Evolutionary conservation across 2,797 vertebrate species (phyloP), one percentile per base, ranked within the genome.

Genomic region (Anabas testudineus): DNA sequence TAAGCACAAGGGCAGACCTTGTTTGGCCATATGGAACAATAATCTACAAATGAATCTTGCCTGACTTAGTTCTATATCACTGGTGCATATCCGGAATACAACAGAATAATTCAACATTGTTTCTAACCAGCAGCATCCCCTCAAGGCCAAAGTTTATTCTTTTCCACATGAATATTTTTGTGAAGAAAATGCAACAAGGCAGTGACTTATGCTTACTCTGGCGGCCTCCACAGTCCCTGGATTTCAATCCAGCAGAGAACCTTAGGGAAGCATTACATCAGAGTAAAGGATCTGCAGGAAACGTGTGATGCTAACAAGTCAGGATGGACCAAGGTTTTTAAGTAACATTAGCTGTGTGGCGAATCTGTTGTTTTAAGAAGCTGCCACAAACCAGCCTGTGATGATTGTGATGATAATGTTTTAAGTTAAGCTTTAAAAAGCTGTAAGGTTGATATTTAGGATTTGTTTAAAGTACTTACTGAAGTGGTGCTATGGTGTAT

Each of bases 151-250:
- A 56, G 64, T 74, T 76, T 45, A 69, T 41, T 46, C 52, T 61
- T 71, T 87, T 83, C 69, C 72, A 73, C 61, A 71, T 77, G 67
- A 76, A 67, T 78, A 47, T 71, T 43, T 58, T 37, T 0, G 43
- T 59, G 72, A 88, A 18, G 72, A 51, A 71, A 52, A 85, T 66
- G 42, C 52, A 60, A 36, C 57, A 12, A 18, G 77, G 74, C 77
- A 80, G 21, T 45, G 70, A 67, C 67, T 81, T 67, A 63, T 2
- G 43, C 69, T 57, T 71, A 63, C 74, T 82, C 52, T 62, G 59
- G 2, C 45, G 56, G 54, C 58, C 75, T 46, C 57, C 21, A 6
- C 60, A 74, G 30, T 46, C 2, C 3, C 48, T 57, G 36, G 48
- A 34, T 82, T 66, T 73, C 24, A 43, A 55, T 19, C 42, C 19